phyloP scores from a whole-genome alignment of 2,113 vertebrate genomes.

The Saccopteryx bilineata region DNA sequence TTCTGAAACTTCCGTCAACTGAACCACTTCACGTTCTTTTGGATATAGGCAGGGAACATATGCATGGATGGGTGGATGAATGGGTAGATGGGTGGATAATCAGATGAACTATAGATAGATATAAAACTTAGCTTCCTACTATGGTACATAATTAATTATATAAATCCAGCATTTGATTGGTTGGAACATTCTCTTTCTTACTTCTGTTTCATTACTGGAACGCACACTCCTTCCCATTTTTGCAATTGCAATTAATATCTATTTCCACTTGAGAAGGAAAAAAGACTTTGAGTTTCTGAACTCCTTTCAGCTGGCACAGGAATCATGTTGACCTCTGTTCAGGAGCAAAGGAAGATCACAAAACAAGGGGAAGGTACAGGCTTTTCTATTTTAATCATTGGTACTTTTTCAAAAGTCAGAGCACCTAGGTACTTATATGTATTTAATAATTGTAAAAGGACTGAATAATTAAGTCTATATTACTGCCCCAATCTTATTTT shows the following conservation, averaged over 20 bases:
- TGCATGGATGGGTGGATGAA: neutral
- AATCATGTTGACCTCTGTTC: neutral
- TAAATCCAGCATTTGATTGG: neutral
- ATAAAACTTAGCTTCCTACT: neutral
- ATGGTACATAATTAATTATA: neutral
- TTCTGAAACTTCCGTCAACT: neutral
- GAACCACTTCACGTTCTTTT: neutral
- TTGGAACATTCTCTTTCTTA: neutral
- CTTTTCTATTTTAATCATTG: neutral
- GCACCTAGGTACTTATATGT: neutral
- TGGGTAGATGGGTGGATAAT: neutral
- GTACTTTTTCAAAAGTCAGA: neutral
- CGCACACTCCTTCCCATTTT: neutral
- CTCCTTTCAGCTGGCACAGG: neutral
- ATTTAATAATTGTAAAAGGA: neutral
- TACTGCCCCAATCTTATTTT: neutral
- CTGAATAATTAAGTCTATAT: neutral
- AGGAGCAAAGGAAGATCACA: neutral
- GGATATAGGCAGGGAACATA: neutral
- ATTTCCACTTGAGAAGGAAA: neutral
- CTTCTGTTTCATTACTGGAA: neutral
- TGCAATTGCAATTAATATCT: neutral
- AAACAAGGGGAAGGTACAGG: neutral
- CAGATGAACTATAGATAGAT: neutral
- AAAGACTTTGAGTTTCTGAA: slow-evolving; percentile 11